Conservation (phyloP, 2,797 vertebrate genomes). For the Acanthurus leucopareius region DNA sequence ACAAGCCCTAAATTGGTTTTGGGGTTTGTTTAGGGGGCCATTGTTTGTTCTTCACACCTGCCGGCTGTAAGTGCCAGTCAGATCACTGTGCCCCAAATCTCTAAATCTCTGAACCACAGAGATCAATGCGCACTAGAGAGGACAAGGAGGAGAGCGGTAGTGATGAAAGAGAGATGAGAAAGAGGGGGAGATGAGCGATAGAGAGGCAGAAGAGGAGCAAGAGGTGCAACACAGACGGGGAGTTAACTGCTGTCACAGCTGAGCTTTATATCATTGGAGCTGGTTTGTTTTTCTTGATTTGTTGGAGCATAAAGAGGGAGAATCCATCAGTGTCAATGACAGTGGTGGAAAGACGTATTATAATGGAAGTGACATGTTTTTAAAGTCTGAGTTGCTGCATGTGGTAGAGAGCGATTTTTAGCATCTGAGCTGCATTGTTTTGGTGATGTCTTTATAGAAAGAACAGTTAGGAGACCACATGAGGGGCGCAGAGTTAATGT, state of each 20-base stretch:
- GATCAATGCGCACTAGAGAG: constrained; percentile 73
- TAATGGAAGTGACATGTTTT: constrained; percentile 24
- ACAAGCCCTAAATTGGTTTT: constrained; percentile 82
- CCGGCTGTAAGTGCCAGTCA: constrained; percentile 73
- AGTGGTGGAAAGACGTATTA: constrained; percentile 10
- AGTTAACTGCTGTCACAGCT: constrained; percentile 46
- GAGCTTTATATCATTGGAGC: constrained; percentile 43
- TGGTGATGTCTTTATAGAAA: background rate
- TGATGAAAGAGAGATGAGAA: constrained; percentile 60
- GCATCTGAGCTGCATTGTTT: background rate
- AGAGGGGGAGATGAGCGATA: constrained; percentile 43
- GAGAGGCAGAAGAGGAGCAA: constrained; percentile 26
- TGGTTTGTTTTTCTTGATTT: constrained; percentile 59
- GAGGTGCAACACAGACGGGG: constrained; percentile 35
- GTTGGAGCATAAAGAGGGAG: constrained; percentile 16
- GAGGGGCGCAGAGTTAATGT: background rate
- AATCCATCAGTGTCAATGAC: constrained; percentile 27
- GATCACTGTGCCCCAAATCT: constrained; percentile 72
- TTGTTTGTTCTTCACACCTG: constrained; percentile 80
- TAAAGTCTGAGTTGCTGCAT: background rate
- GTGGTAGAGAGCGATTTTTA: background rate
- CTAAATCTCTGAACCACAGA: constrained; percentile 74
- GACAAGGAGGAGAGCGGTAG: constrained; percentile 68
- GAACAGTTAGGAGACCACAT: background rate
- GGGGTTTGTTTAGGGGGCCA: constrained; percentile 75